Percentiles rank a stretch among this genome's conserved stretches.
phyloP scores from a whole-genome alignment of 2,797 vertebrate species.

The Margarornis squamiger region DNA sequence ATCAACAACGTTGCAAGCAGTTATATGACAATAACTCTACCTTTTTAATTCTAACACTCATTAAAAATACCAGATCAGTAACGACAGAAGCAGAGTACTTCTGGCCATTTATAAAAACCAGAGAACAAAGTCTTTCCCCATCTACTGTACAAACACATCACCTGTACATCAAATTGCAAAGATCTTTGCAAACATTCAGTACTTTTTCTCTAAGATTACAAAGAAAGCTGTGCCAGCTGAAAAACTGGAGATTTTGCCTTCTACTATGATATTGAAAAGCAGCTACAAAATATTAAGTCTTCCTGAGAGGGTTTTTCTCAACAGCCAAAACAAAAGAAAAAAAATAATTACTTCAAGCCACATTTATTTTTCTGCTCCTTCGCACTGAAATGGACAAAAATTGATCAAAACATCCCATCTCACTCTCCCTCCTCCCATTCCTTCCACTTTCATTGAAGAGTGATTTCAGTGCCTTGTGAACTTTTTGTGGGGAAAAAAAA shows the following conservation, averaged over 20 bases:
- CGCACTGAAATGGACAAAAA: neutral
- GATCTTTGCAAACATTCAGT: neutral
- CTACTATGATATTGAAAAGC: neutral
- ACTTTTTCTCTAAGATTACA: neutral
- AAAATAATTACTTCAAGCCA: neutral
- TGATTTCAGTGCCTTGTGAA: neutral
- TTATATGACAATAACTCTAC: neutral
- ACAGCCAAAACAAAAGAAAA: neutral
- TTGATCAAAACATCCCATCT: neutral
- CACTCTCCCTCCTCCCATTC: neutral
- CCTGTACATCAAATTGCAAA: neutral
- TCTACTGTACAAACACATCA: neutral
- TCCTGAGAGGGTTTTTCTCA: neutral
- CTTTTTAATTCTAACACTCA: neutral
- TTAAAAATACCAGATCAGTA: neutral
- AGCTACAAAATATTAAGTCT: neutral
- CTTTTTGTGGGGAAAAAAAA: neutral
- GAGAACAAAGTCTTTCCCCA: neutral
- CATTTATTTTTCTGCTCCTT: neutral
- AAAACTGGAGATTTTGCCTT: neutral
- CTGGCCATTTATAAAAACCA: neutral
- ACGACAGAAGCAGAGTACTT: neutral
- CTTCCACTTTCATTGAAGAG: neutral
- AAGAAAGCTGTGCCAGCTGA: neutral
- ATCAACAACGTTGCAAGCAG: neutral